phyloP scores from a whole-genome alignment of 2,797 vertebrate species.

The Sternotherus odoratus region DNA sequence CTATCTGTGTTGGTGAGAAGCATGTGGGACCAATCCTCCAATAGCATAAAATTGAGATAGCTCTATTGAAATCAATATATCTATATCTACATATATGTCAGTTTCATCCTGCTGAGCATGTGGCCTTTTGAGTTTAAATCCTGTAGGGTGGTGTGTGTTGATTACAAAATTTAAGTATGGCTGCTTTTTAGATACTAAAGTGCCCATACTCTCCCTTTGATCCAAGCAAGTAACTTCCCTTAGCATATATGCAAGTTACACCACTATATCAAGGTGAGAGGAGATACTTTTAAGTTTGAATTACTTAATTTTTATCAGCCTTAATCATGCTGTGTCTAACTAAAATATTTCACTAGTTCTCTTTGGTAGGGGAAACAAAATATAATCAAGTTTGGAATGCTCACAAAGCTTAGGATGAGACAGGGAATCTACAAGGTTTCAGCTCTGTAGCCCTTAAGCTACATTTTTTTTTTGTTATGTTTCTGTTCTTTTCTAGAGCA shows the following conservation, averaged over 20 bases:
- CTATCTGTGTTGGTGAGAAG: neutral
- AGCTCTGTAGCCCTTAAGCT: neutral
- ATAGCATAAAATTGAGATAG: neutral
- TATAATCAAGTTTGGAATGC: neutral
- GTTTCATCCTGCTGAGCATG: neutral
- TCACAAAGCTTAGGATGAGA: neutral
- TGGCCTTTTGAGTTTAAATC: no score
- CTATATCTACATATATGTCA: neutral
- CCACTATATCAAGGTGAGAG: neutral
- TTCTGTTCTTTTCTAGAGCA: fast-evolving
- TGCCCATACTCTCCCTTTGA: neutral
- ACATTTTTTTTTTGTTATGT: neutral
- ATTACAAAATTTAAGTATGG: neutral
- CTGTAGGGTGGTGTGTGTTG: neutral
- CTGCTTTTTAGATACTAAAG: neutral
- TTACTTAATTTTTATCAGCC: neutral
- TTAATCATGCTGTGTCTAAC: neutral
- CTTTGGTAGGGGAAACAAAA: neutral
- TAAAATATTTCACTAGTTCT: neutral
- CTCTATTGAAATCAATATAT: fast-evolving
- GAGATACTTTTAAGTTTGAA: neutral
- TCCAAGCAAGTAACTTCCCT: neutral
- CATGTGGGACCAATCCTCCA: neutral
- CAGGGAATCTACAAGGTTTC: neutral
- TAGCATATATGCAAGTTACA: neutral